A percentile compares a stretch with the other conserved stretches of the same genome.
Conservation (phyloP, 2,113 vertebrate species). For the Onychostruthus taczanowskii region DNA sequence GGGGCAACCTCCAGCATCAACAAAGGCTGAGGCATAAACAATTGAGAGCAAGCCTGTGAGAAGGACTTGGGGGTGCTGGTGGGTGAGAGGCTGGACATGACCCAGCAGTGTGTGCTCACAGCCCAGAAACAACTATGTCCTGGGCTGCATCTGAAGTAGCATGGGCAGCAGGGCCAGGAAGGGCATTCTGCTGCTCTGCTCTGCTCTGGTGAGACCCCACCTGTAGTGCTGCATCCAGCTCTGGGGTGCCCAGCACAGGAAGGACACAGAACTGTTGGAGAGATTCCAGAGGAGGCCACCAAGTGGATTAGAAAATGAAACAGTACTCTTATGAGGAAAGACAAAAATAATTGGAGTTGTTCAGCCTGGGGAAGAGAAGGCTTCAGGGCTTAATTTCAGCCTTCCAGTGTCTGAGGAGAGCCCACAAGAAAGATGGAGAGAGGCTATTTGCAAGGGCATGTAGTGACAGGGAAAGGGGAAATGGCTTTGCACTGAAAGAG, state of each 20-base stretch:
- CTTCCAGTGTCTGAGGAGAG: not conserved
- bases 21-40: not conserved
- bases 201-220: not conserved
- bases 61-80: not conserved
- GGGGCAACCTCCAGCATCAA: not conserved
- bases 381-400: not conserved
- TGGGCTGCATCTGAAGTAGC: not conserved
- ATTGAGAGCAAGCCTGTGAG: not conserved
- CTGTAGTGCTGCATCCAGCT: rapidly evolving
- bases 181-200: not conserved
- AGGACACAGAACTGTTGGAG: not conserved
- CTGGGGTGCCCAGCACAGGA: not conserved
- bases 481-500: rapidly evolving
- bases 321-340: not conserved
- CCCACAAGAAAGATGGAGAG: not conserved
- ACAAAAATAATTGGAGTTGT: not conserved
- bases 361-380: not conserved
- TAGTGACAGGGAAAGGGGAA: not conserved
- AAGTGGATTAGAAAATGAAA: not conserved
- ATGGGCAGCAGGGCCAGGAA: rapidly evolving
- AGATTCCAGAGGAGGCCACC: not conserved
- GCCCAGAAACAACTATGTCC: not conserved
- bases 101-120: rapidly evolving
- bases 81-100: not conserved
- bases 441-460: not conserved